Conservation (phyloP, 2,888 invertebrate genomes). For the Cerastoderma edule region DNA sequence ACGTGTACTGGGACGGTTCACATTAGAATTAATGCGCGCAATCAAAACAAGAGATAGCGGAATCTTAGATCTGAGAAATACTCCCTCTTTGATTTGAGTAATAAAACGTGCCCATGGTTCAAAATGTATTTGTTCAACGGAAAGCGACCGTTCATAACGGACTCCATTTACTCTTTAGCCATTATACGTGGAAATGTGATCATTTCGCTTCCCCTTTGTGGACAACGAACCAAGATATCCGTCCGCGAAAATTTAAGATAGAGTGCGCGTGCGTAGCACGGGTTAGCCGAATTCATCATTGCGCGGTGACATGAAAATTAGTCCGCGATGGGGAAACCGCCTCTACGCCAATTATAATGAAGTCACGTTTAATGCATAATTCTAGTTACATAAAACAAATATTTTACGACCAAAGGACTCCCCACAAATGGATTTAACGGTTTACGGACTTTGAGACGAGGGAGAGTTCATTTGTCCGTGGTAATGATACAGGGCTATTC, state of each 20-base stretch:
- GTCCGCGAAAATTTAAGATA: conserved; percentile 38
- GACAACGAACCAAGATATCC: conserved; percentile 8
- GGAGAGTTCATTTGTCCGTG: conserved; percentile 21
- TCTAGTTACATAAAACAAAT: conserved; percentile 50
- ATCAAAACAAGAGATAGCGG: conserved; percentile 21
- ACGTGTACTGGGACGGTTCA: conserved; percentile 7
- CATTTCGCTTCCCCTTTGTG: conserved; percentile 21
- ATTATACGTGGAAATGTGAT: conserved; percentile 22
- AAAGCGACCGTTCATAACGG: conserved; percentile 20
- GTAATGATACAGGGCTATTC: conserved; percentile 29
- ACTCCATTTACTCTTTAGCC: conserved; percentile 14
- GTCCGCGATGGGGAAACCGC: conserved; percentile 30
- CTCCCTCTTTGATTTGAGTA: conserved; percentile 23
- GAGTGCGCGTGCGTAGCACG: conserved; percentile 52
- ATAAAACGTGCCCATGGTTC: conserved; percentile 32
- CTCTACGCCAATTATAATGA: conserved; percentile 43
- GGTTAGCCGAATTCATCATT: conserved; percentile 39
- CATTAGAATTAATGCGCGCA: conserved; percentile 19
- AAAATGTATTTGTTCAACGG: conserved; percentile 33
- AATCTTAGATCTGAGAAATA: conserved; percentile 11
- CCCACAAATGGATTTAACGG: conserved; percentile 31
- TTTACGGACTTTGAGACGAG: conserved; percentile 32
- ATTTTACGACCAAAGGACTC: conserved; percentile 22
- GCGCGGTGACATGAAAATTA: conserved; percentile 52
- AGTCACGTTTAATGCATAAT: conserved; percentile 34